Base-by-base conservation (phyloP, 2,113 vertebrate genomes). In the Caretta caretta region DNA sequence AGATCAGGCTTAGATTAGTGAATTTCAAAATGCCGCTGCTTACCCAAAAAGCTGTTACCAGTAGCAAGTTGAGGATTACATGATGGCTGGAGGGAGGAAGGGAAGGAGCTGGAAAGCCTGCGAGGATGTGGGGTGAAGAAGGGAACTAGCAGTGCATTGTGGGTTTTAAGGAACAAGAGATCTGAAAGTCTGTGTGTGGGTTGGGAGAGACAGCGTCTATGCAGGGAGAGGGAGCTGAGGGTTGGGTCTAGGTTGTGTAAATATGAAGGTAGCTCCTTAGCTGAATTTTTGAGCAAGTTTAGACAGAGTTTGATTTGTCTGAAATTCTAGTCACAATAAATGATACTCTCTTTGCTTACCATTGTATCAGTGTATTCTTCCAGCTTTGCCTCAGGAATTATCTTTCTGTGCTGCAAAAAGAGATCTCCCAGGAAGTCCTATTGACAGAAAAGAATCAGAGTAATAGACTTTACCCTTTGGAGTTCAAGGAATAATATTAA, bases 341-440 rank as follows among this genome's bases (percentile, higher is more conserved):
- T 27, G 65, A 78, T 31, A 25, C 38, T 56, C 2, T 46, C 5
- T 92, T 90, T 50, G 93, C 97, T 97, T 98, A 99, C 99, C 99
- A 99, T 99, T 53, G 99, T 96, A 84, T 99, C 98, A 2, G 99
- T 99, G 87, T 99, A 99, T 86, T 99, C 99, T 62, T 99, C 99
- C 98, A 99, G 97, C 86, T 99, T 99, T 29, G 90, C 98, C 38
- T 98, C 97, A 24, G 99, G 76, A 88, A 99, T 97, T 1, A 84
- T 92, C 97, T 98, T 99, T 57, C 98, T 93, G 86, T 99, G 99
- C 90, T 99, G 98, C 81, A 94, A 51, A 91, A 99, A 99, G 92
- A 99, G 98, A 89, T 99, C 99, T 93, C 98, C 97, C 89, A 99
- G 97, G 96, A 99, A 99, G 96, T 98, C 98, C 99, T 99, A 80